Evolutionary conservation across 2,888 invertebrate genomes (phyloP).

Genomic region (Drosophila conformis): DNA sequence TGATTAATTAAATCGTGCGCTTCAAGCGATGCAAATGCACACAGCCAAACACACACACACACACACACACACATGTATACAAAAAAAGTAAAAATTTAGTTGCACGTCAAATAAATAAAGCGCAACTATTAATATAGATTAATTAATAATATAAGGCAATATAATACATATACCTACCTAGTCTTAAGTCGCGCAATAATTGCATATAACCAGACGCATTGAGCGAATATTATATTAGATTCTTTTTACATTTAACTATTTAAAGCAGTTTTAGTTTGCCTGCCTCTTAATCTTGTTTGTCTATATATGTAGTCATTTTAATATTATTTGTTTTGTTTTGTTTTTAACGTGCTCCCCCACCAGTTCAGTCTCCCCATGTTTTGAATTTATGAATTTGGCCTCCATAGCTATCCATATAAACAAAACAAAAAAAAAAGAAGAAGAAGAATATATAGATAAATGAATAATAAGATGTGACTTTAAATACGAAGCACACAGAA

Average conservation of each 20-base stretch:
- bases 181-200: slow-evolving; percentile 37
- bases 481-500: slow-evolving; percentile 51
- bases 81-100: slow-evolving; percentile 20
- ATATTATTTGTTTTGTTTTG: neutral
- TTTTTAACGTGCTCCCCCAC: neutral
- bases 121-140: slow-evolving; percentile 16
- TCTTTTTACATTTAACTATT: neutral
- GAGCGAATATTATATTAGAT: slow-evolving; percentile 35
- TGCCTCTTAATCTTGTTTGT: neutral
- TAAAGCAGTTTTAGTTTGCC: neutral
- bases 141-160: slow-evolving; percentile 11
- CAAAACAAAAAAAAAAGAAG: slow-evolving; percentile 6
- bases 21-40: slow-evolving; percentile 31
- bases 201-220: slow-evolving; percentile 44
- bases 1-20: slow-evolving; percentile 8
- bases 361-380: neutral
- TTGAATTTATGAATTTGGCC: slow-evolving; percentile 30
- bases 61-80: neutral
- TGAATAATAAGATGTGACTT: slow-evolving; percentile 36
- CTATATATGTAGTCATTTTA: neutral
- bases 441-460: slow-evolving; percentile 19
- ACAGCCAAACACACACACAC: slow-evolving; percentile 8
- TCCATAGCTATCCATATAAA: slow-evolving; percentile 29
- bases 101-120: slow-evolving; percentile 25
- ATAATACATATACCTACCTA: slow-evolving; percentile 30